These are phyloP conservation scores for Erynnis tages DNA, from an alignment of 2,888 invertebrate species.

Conservation along the genomic window DNA sequence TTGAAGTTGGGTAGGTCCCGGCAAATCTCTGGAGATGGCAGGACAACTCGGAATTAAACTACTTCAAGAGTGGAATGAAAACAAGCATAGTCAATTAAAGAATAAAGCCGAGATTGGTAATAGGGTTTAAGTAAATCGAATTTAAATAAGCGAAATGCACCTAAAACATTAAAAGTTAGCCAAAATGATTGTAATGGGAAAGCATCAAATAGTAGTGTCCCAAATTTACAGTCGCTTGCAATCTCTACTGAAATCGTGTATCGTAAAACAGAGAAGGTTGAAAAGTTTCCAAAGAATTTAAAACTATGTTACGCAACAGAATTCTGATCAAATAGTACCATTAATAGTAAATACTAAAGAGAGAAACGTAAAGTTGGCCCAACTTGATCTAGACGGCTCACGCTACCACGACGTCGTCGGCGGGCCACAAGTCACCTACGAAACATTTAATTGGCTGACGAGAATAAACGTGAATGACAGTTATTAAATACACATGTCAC, in stretches of 20 bases:
- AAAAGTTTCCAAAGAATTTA: not conserved
- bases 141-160: no score
- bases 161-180: no score
- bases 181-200: no score
- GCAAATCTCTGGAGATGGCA: slow-evolving; percentile 6
- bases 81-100: not conserved
- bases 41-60: not conserved
- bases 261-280: no score
- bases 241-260: no score
- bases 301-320: not conserved
- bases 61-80: not conserved
- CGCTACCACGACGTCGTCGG: not conserved
- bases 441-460: slow-evolving; percentile 22
- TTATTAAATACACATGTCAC: slow-evolving; percentile 24
- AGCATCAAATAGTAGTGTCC: no score
- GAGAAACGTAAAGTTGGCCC: slow-evolving; percentile 8
- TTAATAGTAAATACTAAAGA: slow-evolving; percentile 15
- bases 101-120: not conserved
- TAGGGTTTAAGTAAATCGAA: not conserved
- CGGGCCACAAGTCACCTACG: slow-evolving; percentile 17
- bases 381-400: slow-evolving; percentile 5
- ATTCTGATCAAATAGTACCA: not conserved
- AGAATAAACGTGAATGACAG: slow-evolving; percentile 24
- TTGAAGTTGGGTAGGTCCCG: not conserved
- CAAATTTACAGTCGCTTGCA: no score